A percentile compares a stretch with the other conserved stretches of the same genome.
Evolutionary conservation across 2,888 invertebrate genomes (phyloP).

Genomic region (Drosophila tripunctata): DNA sequence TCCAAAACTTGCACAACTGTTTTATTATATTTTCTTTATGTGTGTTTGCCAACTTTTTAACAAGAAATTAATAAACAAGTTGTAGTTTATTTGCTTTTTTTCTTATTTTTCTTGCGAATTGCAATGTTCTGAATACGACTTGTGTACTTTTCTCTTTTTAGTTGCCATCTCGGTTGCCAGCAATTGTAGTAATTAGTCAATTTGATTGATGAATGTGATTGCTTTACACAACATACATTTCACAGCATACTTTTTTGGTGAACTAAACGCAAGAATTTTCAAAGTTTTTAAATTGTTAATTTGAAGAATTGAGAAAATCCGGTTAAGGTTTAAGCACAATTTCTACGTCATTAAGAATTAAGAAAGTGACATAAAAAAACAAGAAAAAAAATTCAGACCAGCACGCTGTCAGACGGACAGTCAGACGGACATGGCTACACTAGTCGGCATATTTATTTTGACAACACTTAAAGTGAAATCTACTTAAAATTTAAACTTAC

Average conservation of each 20-base stretch:
- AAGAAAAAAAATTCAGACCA: no score
- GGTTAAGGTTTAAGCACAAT: slow-evolving; percentile 49
- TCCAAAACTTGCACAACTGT: slow-evolving; percentile 54
- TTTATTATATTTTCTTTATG: slow-evolving; percentile 38
- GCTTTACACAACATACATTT: slow-evolving; percentile 15
- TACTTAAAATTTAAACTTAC: no score
- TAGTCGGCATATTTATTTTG: no score
- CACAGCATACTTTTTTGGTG: slow-evolving; percentile 47
- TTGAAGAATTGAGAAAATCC: slow-evolving; percentile 53
- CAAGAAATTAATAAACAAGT: slow-evolving; percentile 74
- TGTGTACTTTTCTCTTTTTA: neutral
- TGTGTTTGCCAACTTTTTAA: slow-evolving; percentile 58
- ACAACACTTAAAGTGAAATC: no score
- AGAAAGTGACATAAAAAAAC: slow-evolving; percentile 11
- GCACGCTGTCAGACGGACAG: no score
- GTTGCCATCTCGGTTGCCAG: slow-evolving; percentile 15
- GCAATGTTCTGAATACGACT: no score
- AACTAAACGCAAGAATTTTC: neutral
- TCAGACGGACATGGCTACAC: no score
- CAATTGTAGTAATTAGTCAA: slow-evolving; percentile 72
- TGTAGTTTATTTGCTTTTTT: slow-evolving; percentile 53
- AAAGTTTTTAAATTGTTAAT: neutral
- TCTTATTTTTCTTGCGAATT: slow-evolving; percentile 11
- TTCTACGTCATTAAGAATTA: slow-evolving; percentile 71
- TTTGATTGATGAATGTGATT: slow-evolving; percentile 67